phyloP scores from a whole-genome alignment of 2,113 vertebrate genomes.

The Melanerpes formicivorus region DNA sequence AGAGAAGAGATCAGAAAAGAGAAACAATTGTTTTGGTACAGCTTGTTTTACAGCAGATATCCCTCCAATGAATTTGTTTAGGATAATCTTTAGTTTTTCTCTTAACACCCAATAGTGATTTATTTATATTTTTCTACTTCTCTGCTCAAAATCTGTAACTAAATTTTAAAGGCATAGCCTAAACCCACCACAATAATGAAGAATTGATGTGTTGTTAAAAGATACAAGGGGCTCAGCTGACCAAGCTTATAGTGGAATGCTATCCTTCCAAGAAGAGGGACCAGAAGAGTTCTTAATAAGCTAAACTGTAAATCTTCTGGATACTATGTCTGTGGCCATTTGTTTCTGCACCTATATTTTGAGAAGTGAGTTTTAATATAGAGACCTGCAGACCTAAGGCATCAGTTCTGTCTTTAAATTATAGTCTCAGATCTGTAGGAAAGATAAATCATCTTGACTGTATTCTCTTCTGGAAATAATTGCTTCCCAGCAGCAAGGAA shows the following conservation, averaged over 20 bases:
- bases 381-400: background rate
- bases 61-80: too few species aligned
- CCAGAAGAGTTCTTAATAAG: background rate
- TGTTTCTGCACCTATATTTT: background rate
- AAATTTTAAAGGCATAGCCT: too few species aligned
- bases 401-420: background rate
- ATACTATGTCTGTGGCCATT: background rate
- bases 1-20: too few species aligned
- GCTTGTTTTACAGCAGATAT: too few species aligned
- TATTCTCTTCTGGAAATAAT: slow-evolving; percentile 12
- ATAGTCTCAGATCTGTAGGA: background rate
- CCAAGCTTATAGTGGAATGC: background rate
- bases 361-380: background rate
- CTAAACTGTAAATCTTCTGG: background rate
- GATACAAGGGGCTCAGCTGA: background rate
- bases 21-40: too few species aligned
- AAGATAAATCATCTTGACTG: background rate
- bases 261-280: background rate
- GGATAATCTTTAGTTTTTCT: too few species aligned
- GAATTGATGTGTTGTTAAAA: background rate
- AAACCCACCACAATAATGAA: background rate
- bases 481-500: background rate
- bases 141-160: too few species aligned
- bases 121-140: too few species aligned
- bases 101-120: too few species aligned